A percentile compares a stretch with the other conserved stretches of the same genome.
Evolutionary conservation across 2,888 invertebrate genomes (phyloP).

Genomic region (Scaptomyza tumidula): DNA sequence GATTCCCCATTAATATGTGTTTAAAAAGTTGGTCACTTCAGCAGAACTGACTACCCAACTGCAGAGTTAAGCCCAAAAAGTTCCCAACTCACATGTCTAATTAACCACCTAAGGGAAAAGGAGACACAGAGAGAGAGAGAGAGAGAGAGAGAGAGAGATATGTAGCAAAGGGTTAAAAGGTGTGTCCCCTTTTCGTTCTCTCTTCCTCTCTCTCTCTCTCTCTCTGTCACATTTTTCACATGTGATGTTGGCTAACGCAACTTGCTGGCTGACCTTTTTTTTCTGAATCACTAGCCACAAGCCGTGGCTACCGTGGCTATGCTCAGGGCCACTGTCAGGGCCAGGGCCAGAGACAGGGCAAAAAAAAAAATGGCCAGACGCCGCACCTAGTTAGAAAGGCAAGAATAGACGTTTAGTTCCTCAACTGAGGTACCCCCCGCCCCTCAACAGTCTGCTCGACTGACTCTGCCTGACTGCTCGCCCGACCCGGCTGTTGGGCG

Average conservation of each 20-base stretch:
- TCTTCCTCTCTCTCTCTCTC: not conserved
- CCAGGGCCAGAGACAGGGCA: slow-evolving; percentile 25
- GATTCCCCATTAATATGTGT: slow-evolving; percentile 62
- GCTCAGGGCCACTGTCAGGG: slow-evolving; percentile 46
- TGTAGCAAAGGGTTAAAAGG: not conserved
- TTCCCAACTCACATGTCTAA: slow-evolving; percentile 76
- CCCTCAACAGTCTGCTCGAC: slow-evolving; percentile 8
- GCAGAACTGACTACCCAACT: slow-evolving; percentile 15
- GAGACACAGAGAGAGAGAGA: not conserved
- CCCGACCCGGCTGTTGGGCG: slow-evolving; percentile 35
- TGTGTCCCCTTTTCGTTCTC: not conserved
- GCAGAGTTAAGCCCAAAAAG: slow-evolving; percentile 33
- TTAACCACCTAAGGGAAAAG: slow-evolving; percentile 54
- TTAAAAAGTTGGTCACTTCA: slow-evolving; percentile 71
- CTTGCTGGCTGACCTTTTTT: slow-evolving; percentile 74
- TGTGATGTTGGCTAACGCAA: slow-evolving; percentile 57
- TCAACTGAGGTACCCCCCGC: not conserved
- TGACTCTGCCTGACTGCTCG: slow-evolving; percentile 9
- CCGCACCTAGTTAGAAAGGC: slow-evolving; percentile 58
- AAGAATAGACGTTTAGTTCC: slow-evolving; percentile 31
- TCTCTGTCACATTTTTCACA: slow-evolving; percentile 35
- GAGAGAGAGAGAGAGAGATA: too few relatives aligned
- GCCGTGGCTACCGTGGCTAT: slow-evolving; percentile 40
- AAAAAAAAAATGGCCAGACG: slow-evolving; percentile 53
- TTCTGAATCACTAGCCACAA: slow-evolving; percentile 74